phyloP scores from a whole-genome alignment of 1,140 invertebrate genomes.

The Dufourea novaeangliae region DNA sequence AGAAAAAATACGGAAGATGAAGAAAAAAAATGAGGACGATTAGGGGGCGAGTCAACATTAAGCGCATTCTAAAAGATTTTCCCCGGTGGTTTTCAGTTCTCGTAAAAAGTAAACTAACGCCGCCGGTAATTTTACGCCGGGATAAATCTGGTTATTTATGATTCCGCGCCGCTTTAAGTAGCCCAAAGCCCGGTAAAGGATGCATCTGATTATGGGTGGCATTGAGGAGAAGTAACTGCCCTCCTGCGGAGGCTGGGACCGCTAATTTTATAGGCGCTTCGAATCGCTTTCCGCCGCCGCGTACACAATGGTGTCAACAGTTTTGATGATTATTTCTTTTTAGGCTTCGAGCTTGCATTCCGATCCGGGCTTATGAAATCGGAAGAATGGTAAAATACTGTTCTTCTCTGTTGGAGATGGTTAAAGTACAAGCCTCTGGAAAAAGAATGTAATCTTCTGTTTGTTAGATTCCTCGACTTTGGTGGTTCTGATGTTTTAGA shows the following conservation, averaged over 20 bases:
- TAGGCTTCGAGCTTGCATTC: background rate
- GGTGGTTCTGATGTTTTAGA: no score
- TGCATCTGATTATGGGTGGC: background rate
- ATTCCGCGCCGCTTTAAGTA: constrained; percentile 31
- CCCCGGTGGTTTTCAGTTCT: constrained; percentile 14
- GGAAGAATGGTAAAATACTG: no score
- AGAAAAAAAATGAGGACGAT: background rate
- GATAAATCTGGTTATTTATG: constrained; percentile 47
- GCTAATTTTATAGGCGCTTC: constrained; percentile 5
- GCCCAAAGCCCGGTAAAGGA: constrained; percentile 22
- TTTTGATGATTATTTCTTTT: background rate
- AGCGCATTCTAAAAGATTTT: constrained; percentile 30
- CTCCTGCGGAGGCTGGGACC: background rate
- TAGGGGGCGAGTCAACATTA: constrained; percentile 17
- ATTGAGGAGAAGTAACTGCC: constrained; percentile 16
- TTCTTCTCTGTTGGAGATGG: no score
- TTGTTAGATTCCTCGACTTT: no score
- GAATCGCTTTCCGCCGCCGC: background rate
- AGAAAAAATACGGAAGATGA: background rate
- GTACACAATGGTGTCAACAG: background rate
- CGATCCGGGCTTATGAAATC: background rate
- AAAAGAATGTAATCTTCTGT: no score
- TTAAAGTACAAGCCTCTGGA: no score
- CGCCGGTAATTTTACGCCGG: constrained; percentile 35
- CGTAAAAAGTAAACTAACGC: constrained; percentile 32